Evolutionary conservation across 2,113 vertebrate species (phyloP).

Genomic region (Actenoides lindsayi): DNA sequence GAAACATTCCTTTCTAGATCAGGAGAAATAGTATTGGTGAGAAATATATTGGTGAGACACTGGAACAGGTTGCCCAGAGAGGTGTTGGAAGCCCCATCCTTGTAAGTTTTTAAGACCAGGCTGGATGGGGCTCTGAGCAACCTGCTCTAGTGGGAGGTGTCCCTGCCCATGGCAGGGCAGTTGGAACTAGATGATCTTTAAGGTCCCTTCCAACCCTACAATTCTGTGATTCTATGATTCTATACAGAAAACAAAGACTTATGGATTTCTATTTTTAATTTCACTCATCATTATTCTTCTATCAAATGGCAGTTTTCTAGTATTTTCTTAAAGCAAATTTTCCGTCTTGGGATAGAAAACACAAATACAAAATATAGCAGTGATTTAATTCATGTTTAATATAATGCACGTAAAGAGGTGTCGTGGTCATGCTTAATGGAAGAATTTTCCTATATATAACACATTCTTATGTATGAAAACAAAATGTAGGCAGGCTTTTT

Average conservation of each 20-base stretch:
- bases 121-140: no score
- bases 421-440: neutral
- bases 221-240: no score
- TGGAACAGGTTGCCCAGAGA: no score
- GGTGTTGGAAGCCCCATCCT: no score
- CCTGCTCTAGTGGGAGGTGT: no score
- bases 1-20: neutral
- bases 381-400: neutral
- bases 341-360: neutral
- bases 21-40: neutral
- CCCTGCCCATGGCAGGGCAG: no score
- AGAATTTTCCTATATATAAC: neutral
- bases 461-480: neutral
- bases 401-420: neutral
- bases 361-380: neutral
- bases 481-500: neutral
- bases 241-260: neutral
- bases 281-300: neutral
- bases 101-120: no score
- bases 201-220: no score
- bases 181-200: no score
- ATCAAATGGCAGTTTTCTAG: neutral
- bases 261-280: neutral
- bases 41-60: no score
- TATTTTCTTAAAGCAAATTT: neutral